These are phyloP conservation scores for Palaemon carinicauda DNA, from an alignment of 1,140 invertebrate species.

Conservation along the genomic window DNA sequence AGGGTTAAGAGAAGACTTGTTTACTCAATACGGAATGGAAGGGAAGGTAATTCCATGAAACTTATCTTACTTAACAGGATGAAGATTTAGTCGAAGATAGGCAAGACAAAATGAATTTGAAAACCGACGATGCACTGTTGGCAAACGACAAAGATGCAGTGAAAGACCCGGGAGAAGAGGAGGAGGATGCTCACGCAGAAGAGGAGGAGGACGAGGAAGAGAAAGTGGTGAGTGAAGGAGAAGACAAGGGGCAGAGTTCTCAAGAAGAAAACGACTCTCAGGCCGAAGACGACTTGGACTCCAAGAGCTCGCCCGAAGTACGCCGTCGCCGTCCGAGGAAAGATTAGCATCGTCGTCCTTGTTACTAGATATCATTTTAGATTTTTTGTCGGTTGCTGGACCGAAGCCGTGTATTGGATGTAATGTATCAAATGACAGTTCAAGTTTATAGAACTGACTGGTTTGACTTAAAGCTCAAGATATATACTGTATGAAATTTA, in stretches of 20 bases:
- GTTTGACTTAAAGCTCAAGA: too few species aligned
- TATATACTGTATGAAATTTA: too few species aligned
- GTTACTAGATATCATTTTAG: too few species aligned
- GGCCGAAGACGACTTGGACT: slow-evolving; percentile 68
- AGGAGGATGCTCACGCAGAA: slow-evolving; percentile 44
- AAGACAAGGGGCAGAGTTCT: slow-evolving; percentile 44
- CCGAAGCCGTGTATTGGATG: too few species aligned
- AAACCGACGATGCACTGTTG: neutral
- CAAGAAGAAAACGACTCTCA: slow-evolving; percentile 62
- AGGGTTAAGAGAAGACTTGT: too few species aligned
- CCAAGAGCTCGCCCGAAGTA: slow-evolving; percentile 65
- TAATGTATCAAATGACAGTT: too few species aligned
- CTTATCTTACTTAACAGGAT: slow-evolving; percentile 22
- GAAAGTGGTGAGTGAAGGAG: slow-evolving; percentile 43
- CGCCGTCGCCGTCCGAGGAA: slow-evolving; percentile 73
- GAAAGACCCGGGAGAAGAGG: slow-evolving; percentile 45
- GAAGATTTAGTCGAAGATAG: slow-evolving; percentile 47
- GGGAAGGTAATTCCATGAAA: neutral
- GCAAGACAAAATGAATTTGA: neutral
- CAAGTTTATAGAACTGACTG: too few species aligned
- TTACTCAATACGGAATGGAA: too few species aligned
- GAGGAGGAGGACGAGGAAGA: slow-evolving; percentile 61
- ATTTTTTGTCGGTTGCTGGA: too few species aligned
- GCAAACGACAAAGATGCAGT: slow-evolving; percentile 63
- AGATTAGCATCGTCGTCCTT: slow-evolving; percentile 64